These are phyloP conservation scores for Myotis planiceps DNA, from an alignment of 2,797 vertebrate species.

Conservation along the genomic window DNA sequence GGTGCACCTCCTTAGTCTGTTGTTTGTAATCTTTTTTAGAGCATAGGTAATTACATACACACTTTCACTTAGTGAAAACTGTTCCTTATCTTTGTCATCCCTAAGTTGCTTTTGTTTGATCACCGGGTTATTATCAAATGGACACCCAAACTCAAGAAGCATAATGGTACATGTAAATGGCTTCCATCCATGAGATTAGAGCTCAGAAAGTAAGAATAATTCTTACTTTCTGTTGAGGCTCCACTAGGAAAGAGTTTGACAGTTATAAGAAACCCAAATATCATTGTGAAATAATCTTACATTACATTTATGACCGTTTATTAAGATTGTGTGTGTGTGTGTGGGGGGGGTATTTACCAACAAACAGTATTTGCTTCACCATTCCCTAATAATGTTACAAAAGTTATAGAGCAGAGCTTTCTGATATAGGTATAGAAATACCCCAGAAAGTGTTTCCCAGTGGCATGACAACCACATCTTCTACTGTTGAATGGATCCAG, in stretches of 20 bases:
- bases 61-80: slow-evolving; percentile 58
- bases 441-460: background rate
- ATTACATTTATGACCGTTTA: background rate
- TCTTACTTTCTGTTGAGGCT: background rate
- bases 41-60: slow-evolving; percentile 55
- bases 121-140: slow-evolving; percentile 17
- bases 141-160: slow-evolving; percentile 14
- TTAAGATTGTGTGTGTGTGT: background rate
- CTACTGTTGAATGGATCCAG: background rate
- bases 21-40: slow-evolving; percentile 64
- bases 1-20: slow-evolving; percentile 31
- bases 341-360: background rate
- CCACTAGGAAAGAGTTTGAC: background rate
- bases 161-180: slow-evolving; percentile 64
- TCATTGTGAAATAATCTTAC: background rate
- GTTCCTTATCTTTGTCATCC: slow-evolving; percentile 53
- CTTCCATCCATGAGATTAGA: background rate
- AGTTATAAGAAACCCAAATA: background rate
- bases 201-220: background rate
- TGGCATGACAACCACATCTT: background rate
- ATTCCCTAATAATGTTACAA: background rate
- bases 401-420: background rate
- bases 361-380: background rate
- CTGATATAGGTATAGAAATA: background rate
- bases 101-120: slow-evolving; percentile 59